A percentile compares a stretch with the other conserved stretches of the same genome.
Evolutionary conservation across 2,113 vertebrate genomes (phyloP).

Genomic region (Sturnus vulgaris): DNA sequence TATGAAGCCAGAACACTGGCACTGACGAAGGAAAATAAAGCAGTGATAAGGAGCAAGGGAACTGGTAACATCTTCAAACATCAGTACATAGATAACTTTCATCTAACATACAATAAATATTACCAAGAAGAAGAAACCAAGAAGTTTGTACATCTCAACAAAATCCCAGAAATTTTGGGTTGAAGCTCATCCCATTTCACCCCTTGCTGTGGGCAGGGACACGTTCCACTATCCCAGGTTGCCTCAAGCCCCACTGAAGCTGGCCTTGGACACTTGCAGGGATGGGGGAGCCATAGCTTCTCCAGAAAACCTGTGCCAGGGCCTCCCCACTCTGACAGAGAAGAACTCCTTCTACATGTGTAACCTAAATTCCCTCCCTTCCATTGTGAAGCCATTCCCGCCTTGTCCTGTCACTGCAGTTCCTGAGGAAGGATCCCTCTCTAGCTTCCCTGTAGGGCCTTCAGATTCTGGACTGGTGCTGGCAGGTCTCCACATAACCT

Average conservation of each 20-base stretch:
- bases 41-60: not conserved
- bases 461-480: not conserved
- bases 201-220: not conserved
- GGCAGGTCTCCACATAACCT: not conserved
- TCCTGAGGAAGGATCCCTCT: not conserved
- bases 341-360: not conserved
- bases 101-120: not conserved
- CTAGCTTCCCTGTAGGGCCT: not conserved
- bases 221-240: fast-evolving
- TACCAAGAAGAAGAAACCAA: not conserved
- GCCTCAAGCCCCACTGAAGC: not conserved
- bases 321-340: no score
- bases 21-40: not conserved
- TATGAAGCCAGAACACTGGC: not conserved
- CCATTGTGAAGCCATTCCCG: not conserved
- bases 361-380: not conserved
- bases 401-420: not conserved
- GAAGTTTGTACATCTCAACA: not conserved
- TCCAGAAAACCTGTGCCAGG: not conserved
- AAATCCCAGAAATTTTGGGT: not conserved
- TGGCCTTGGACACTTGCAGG: not conserved
- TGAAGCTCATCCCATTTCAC: not conserved
- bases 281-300: not conserved
- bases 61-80: not conserved
- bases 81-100: not conserved